Evolutionary conservation across 1,140 invertebrate genomes (phyloP).

Genomic region (Drosophila kepulauana): DNA sequence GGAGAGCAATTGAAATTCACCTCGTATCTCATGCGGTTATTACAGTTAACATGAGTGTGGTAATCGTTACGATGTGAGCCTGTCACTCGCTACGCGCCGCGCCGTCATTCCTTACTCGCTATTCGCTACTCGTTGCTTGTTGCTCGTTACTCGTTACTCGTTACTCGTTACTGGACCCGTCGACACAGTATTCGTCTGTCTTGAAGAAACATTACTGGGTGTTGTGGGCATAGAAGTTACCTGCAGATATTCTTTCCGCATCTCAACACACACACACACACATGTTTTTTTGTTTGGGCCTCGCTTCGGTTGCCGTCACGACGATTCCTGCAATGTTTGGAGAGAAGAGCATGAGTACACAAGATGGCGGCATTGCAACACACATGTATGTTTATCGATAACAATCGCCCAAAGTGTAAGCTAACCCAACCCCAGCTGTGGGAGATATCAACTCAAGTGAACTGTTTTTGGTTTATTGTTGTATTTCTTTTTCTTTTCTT

Average conservation of each 20-base stretch:
- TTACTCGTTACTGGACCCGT: conserved; percentile 28
- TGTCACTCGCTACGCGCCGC: conserved; percentile 39
- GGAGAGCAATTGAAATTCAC: conserved; percentile 74
- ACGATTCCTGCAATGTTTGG: conserved; percentile 34
- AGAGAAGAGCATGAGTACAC: conserved; percentile 28
- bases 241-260: conserved; percentile 57
- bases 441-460: conserved; percentile 19
- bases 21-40: conserved; percentile 66
- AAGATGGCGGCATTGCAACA: neutral
- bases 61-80: conserved; percentile 29
- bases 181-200: conserved; percentile 54
- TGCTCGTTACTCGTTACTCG: conserved; percentile 32
- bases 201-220: conserved; percentile 78
- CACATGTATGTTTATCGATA: conserved; percentile 4
- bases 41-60: conserved; percentile 58
- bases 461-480: neutral
- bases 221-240: conserved; percentile 77
- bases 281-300: neutral
- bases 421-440: conserved; percentile 22
- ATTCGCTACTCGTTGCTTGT: conserved; percentile 43
- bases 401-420: conserved; percentile 18
- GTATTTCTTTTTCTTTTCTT: neutral
- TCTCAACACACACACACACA: neutral
- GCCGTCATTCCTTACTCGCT: conserved; percentile 30
- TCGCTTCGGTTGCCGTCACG: neutral